Base-by-base conservation (phyloP, 2,888 invertebrate species). In the Hemicrepidius hirtus region DNA sequence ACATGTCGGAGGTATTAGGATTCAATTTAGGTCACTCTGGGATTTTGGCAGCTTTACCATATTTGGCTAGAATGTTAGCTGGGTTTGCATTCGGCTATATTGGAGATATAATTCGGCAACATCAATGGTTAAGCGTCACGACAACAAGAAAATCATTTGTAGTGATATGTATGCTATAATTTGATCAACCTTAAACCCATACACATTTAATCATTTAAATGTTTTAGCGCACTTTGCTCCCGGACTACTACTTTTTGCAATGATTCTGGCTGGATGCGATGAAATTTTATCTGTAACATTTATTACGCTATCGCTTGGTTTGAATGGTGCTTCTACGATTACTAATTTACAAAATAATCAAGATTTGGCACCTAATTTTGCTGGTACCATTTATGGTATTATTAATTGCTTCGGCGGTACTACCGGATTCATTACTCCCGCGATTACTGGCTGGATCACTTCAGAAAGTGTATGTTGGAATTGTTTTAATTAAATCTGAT, bases 351-450 rank as follows among this genome's bases (percentile, higher is more conserved):
- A 84, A 71, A 87, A 87, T 77, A 85, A 90, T 57, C 91, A 94
- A 87, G 94, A 94, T 84, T 84, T 94, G 68, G 90, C 94, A 0
- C 94, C 94, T 0, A 93, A 91, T 79, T 94, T 90, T 81, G 93
- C 92, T 1, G 94, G 93, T 44, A 91, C 92, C 12, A 83, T 94
- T 9, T 92, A 92, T 77, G 94, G 94, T 5, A 91, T 94, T 0
- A 92, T 93, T 65, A 94, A 93, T 82, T 92, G 92, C 70, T 85
- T 94, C 73, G 94, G 93, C 16, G 90, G 91, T 59, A 88, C 90
- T 0, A 89, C 93, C 0, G 94, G 93, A 10, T 91, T 94, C 75
- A 90, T 94, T 66, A 88, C 93, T n/a, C 92, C 94, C 0, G 85
- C 91, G 74, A 86, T 93, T 71, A 92, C 93, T 20, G 94, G 93